Base-by-base conservation (phyloP, 2,888 invertebrate genomes). In the Pachliopta kotzebuea region DNA sequence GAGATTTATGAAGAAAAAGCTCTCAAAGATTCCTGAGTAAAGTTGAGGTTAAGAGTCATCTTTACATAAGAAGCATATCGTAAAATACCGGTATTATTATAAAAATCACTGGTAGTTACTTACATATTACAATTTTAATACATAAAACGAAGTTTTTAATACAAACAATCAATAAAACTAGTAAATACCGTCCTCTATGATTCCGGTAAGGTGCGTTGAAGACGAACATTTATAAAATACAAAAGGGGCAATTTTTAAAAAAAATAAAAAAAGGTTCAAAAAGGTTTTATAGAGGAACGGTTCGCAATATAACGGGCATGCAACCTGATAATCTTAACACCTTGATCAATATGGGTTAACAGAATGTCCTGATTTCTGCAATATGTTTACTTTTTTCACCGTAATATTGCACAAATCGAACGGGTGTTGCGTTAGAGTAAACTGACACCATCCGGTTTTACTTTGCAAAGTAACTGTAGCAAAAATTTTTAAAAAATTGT, bases 261-360 rank as follows among this genome's bases (percentile, higher is more conserved):
- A 57, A 64, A 60, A 68, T 78, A 83, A 84, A 89, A 86, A 84
- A 80, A 80, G 78, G 81, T 82, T 70, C 69, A 81, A 83, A 86
- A 88, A 79, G 77, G 80, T 72, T 76, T 81, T 77, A 74, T 76
- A 78, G 77, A 78, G 76, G 72, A 76, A 79, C 76, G 78, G 76
- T 75, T 78, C 76, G 72, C 73, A 31, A 70, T 70, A 72, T 88
- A 90, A 88, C 90, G 90, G 86, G 83, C 80, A 71, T 85, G 91
- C 84, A 91, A 91, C 83, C 77, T 80, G 90, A 91, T 90, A 84
- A 85, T 83, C 75, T 79, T 80, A 85, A 88, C 91, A 91, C 90
- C 90, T 91, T 90, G 87, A 85, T 85, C 81, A 85, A 91, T 89
- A 84, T 91, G 90, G 91, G 91, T 91, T 90, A 91, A 79, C 85